Percentiles rank a stretch among this genome's conserved stretches.
These are phyloP conservation scores for Eupithecia tripunctaria DNA, from an alignment of 2,888 invertebrate species.

Conservation along the genomic window DNA sequence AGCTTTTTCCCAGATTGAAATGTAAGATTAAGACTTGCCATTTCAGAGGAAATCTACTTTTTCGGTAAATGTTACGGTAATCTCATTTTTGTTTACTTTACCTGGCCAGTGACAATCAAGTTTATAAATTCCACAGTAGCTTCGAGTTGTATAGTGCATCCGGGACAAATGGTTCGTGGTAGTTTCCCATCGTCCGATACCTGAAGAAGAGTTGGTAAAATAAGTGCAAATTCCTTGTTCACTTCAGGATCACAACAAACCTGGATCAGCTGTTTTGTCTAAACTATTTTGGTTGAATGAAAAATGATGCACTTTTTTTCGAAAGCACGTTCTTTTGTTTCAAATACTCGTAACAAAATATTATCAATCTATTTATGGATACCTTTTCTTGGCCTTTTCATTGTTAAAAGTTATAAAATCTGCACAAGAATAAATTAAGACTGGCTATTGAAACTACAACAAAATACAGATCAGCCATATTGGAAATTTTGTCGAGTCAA, in stretches of 20 bases:
- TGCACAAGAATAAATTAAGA: constrained; percentile 46
- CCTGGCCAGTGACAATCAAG: constrained; percentile 88
- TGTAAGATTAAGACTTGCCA: background rate
- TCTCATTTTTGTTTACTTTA: constrained; percentile 42
- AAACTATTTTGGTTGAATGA: background rate
- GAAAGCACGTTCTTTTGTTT: background rate
- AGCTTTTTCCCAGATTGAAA: background rate
- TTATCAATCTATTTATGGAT: constrained; percentile 3
- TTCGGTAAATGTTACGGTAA: background rate
- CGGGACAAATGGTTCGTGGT: constrained; percentile 90
- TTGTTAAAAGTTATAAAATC: background rate
- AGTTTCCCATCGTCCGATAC: constrained; percentile 88
- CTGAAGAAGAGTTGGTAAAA: constrained; percentile 65
- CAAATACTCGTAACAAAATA: background rate
- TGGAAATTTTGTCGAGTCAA: constrained; percentile 67
- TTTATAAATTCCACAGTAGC: constrained; percentile 90
- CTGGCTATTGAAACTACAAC: constrained; percentile 57
- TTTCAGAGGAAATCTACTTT: background rate
- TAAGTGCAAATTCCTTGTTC: background rate
- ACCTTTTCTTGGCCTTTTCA: background rate
- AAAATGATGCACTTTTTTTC: background rate
- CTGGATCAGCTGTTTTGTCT: constrained; percentile 4
- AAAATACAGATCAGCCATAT: constrained; percentile 65
- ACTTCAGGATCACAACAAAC: background rate
- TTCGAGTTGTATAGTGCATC: constrained; percentile 90